phyloP scores from a whole-genome alignment of 2,888 invertebrate genomes.

The Portevinia maculata region DNA sequence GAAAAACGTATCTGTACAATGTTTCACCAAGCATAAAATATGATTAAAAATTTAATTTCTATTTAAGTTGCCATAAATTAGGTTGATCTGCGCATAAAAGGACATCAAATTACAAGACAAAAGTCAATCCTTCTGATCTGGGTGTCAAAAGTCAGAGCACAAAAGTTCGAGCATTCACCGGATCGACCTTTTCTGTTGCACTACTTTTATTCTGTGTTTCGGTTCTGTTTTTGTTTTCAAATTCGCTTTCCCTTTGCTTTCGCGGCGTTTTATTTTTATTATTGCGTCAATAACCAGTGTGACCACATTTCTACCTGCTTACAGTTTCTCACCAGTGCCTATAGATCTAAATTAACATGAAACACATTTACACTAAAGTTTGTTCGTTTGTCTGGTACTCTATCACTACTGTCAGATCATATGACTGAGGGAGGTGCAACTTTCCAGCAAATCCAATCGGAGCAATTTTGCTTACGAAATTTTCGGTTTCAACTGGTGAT shows the following conservation, averaged over 20 bases:
- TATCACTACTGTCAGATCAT: slow-evolving; percentile 40
- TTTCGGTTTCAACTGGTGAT: slow-evolving; percentile 65
- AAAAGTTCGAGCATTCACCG: slow-evolving; percentile 61
- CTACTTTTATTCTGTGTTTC: slow-evolving; percentile 1
- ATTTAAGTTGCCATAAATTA: slow-evolving; percentile 26
- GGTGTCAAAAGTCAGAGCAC: slow-evolving; percentile 48
- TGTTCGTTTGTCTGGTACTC: slow-evolving; percentile 31
- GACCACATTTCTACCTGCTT: slow-evolving; percentile 41
- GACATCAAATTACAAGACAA: slow-evolving; percentile 55
- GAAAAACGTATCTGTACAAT: too few species aligned
- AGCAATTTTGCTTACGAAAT: slow-evolving; percentile 38
- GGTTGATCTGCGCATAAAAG: slow-evolving; percentile 16
- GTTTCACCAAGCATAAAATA: background rate
- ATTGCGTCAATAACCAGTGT: slow-evolving; percentile 62
- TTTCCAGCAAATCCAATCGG: slow-evolving; percentile 20
- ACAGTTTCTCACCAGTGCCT: slow-evolving; percentile 7
- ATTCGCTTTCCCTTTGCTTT: slow-evolving; percentile 21
- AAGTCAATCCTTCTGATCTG: slow-evolving; percentile 26
- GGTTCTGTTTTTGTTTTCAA: background rate
- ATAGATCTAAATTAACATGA: slow-evolving; percentile 52
- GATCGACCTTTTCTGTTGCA: slow-evolving; percentile 31
- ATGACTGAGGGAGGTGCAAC: slow-evolving; percentile 31
- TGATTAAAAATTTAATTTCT: slow-evolving; percentile 24
- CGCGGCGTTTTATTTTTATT: slow-evolving; percentile 14
- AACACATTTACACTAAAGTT: slow-evolving; percentile 47